Evolutionary conservation across 2,113 vertebrate genomes (phyloP).

Genomic region (Numenius arquata): DNA sequence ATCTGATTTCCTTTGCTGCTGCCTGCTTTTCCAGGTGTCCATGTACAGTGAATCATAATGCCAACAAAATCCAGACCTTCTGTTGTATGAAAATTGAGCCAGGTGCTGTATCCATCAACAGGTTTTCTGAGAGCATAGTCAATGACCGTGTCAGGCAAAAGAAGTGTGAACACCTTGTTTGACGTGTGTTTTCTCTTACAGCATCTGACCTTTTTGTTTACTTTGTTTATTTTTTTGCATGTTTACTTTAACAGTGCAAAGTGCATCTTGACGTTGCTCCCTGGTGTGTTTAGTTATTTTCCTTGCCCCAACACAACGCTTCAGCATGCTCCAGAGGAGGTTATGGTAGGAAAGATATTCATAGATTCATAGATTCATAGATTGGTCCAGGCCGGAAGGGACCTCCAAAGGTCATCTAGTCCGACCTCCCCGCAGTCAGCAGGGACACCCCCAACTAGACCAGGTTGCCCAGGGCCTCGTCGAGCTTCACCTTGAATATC

Average conservation of each 20-base stretch:
- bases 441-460: no score
- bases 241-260: background rate
- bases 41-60: background rate
- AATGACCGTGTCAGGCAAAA: background rate
- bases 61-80: background rate
- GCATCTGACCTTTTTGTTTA: no score
- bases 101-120: background rate
- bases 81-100: background rate
- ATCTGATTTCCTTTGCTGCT: background rate
- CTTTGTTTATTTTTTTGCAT: no score
- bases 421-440: no score
- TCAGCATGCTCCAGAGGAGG: background rate
- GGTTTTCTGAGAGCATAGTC: background rate
- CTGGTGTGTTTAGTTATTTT: background rate
- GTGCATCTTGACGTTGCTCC: background rate
- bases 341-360: background rate
- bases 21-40: background rate
- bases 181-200: background rate
- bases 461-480: no score
- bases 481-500: no score
- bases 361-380: no score
- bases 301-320: background rate
- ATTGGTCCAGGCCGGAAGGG: no score
- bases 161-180: background rate
- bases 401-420: no score